These are phyloP conservation scores for Callyntrura guangdongensis DNA, from an alignment of 2,888 invertebrate genomes.

Conservation along the genomic window DNA sequence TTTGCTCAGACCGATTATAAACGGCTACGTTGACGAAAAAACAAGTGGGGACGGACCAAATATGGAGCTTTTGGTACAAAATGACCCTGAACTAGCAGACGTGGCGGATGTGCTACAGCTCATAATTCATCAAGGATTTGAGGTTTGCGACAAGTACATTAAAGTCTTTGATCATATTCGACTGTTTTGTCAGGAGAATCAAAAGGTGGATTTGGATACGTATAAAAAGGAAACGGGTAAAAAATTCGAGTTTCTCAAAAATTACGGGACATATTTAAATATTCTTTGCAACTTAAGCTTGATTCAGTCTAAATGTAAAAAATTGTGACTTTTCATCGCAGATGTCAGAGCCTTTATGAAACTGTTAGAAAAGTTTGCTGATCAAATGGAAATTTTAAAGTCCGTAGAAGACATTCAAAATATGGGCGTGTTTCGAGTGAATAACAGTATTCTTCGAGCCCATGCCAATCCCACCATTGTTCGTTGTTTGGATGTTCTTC, in stretches of 20 bases:
- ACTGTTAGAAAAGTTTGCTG: conserved; percentile 90
- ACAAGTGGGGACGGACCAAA: conserved; percentile 92
- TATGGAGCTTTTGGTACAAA: conserved; percentile 90
- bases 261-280: too few relatives aligned
- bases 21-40: conserved; percentile 93
- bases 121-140: conserved; percentile 89
- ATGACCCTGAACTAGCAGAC: conserved; percentile 88
- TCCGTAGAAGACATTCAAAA: conserved; percentile 90
- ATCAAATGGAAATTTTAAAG: conserved; percentile 90
- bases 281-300: too few relatives aligned
- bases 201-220: conserved; percentile 88
- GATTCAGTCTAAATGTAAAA: conserved; percentile 62
- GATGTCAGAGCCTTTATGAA: conserved; percentile 89
- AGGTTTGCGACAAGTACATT: conserved; percentile 89
- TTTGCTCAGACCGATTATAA: conserved; percentile 90
- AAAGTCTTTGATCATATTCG: conserved; percentile 89
- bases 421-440: conserved; percentile 91
- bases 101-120: conserved; percentile 88
- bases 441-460: conserved; percentile 90
- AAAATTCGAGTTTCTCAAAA: too few relatives aligned
- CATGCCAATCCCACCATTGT: conserved; percentile 91
- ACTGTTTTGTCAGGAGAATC: conserved; percentile 90
- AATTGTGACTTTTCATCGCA: conserved; percentile 74
- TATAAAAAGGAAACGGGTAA: conserved; percentile 89
- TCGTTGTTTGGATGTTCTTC: conserved; percentile 89